These are phyloP conservation scores for Tenebrio molitor DNA, from an alignment of 1,140 invertebrate genomes.

Conservation along the genomic window DNA sequence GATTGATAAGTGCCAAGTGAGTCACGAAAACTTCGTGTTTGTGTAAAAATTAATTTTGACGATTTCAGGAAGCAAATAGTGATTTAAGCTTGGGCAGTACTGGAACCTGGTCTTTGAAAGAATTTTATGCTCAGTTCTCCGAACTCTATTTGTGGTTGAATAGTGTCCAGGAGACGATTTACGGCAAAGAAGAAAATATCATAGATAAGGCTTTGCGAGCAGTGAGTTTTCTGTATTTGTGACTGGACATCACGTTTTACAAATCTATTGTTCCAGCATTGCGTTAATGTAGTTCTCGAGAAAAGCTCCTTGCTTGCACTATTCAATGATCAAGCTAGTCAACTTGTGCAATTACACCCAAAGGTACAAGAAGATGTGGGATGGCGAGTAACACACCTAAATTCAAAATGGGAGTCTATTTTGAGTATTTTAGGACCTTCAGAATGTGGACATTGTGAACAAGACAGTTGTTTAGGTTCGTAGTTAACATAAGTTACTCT, in stretches of 20 bases:
- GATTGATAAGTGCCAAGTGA: constrained; percentile 87
- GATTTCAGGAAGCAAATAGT: constrained; percentile 83
- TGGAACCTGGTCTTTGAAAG: constrained; percentile 79
- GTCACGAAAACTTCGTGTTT: neutral
- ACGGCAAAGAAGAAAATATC: constrained; percentile 80
- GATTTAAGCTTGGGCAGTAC: constrained; percentile 79
- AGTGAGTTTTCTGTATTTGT: constrained; percentile 68
- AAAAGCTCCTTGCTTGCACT: constrained; percentile 75
- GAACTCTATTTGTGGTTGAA: constrained; percentile 86
- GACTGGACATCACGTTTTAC: neutral
- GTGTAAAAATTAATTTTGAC: constrained; percentile 34
- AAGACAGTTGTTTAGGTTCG: constrained; percentile 60
- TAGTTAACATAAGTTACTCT: neutral
- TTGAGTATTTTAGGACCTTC: constrained; percentile 58
- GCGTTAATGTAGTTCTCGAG: constrained; percentile 65
- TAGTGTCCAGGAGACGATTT: constrained; percentile 81
- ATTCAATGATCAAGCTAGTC: constrained; percentile 85
- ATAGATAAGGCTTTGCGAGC: constrained; percentile 77
- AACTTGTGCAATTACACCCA: constrained; percentile 78
- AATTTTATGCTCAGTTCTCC: constrained; percentile 84
- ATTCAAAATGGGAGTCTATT: constrained; percentile 79
- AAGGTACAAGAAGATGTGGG: constrained; percentile 82
- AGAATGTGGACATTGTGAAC: constrained; percentile 58
- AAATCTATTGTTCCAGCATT: constrained; percentile 71
- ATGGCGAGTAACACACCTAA: constrained; percentile 78